Evolutionary conservation across 2,113 vertebrate genomes (phyloP).

Genomic region (Oxyura jamaicensis): DNA sequence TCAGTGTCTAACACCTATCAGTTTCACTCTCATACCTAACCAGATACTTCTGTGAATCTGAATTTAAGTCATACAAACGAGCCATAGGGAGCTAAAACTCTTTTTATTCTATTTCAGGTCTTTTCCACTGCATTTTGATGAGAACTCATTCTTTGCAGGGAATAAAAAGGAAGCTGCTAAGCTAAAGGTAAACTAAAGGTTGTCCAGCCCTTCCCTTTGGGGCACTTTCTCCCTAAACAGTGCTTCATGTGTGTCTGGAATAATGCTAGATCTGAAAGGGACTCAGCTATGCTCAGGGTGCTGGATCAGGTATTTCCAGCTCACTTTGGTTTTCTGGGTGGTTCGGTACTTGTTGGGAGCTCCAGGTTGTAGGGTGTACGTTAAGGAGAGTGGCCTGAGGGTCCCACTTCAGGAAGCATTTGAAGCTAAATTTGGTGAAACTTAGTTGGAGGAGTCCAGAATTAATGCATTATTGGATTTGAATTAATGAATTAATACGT

Average conservation of each 20-base stretch:
- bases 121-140: constrained; percentile 93
- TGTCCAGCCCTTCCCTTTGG: neutral
- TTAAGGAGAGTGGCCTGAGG: neutral
- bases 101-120: constrained; percentile 70
- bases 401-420: neutral
- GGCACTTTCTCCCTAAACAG: neutral
- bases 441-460: neutral
- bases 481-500: neutral
- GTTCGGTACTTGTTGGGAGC: neutral
- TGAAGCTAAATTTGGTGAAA: neutral
- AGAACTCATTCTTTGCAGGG: constrained; percentile 90
- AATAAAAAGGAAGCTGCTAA: constrained; percentile 87
- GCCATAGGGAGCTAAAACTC: neutral
- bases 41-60: neutral
- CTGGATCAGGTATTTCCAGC: neutral
- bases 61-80: neutral
- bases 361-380: neutral
- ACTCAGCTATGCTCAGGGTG: neutral
- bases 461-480: neutral
- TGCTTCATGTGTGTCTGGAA: neutral
- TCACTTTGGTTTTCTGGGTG: neutral
- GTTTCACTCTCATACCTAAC: neutral
- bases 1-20: neutral
- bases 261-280: neutral
- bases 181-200: constrained; percentile 82